These are phyloP conservation scores for Thereva unica DNA, from an alignment of 2,888 invertebrate species.

Conservation along the genomic window DNA sequence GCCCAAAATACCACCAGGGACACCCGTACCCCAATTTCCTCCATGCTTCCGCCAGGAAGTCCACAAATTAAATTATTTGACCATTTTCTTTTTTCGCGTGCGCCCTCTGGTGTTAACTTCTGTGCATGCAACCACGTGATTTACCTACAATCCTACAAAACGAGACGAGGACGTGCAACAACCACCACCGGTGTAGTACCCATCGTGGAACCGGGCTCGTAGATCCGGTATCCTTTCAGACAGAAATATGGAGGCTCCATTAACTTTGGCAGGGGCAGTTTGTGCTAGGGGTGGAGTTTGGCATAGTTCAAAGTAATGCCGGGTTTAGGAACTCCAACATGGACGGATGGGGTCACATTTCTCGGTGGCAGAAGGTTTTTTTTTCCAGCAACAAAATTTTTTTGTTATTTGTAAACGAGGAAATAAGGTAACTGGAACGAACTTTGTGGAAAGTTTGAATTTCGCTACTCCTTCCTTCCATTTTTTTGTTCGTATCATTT, in stretches of 20 bases:
- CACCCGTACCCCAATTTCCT: constrained; percentile 17
- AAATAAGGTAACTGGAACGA: constrained; percentile 32
- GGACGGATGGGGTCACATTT: constrained; percentile 5
- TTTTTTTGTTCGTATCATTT: constrained; percentile 15
- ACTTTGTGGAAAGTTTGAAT: constrained; percentile 25
- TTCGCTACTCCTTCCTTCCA: constrained; percentile 22
- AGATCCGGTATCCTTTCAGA: too few species aligned
- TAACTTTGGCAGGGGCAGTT: too few species aligned
- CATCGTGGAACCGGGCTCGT: too few species aligned
- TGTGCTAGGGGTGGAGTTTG: too few species aligned
- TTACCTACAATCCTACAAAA: constrained; percentile 25
- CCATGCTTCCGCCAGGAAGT: constrained; percentile 33
- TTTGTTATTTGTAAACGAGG: constrained; percentile 8
- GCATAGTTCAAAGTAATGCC: too few species aligned
- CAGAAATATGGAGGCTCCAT: too few species aligned
- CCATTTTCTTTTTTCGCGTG: constrained; percentile 31
- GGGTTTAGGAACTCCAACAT: too few species aligned
- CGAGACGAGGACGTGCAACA: constrained; percentile 9
- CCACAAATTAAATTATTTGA: constrained; percentile 39
- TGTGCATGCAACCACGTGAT: constrained; percentile 34
- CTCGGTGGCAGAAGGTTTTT: background rate
- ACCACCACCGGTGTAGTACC: background rate
- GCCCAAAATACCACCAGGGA: background rate
- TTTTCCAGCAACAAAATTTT: background rate
- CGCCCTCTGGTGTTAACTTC: constrained; percentile 26